phyloP scores from a whole-genome alignment of 1,140 invertebrate species.

The Caenorhabditis latens region DNA sequence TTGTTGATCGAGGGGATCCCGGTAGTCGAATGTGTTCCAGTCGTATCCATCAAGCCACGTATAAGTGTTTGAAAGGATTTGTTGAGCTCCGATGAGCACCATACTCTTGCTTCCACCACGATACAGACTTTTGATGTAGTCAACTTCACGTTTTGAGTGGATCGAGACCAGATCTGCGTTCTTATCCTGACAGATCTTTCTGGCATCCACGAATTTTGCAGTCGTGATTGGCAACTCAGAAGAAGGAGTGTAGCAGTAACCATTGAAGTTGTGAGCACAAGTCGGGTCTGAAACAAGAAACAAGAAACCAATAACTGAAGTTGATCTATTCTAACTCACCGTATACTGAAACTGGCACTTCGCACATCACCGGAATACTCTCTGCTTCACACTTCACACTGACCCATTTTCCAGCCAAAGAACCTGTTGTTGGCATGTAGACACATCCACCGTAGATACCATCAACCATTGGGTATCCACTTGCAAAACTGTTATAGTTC shows the following conservation, averaged over 20 bases:
- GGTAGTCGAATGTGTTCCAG: not conserved
- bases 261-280: too few species aligned
- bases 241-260: not conserved
- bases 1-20: not conserved
- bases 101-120: not conserved
- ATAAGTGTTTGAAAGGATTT: not conserved
- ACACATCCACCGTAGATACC: not conserved
- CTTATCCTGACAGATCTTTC: not conserved
- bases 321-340: not conserved
- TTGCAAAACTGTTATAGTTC: not conserved
- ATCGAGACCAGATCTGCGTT: not conserved
- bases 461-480: not conserved
- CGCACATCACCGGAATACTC: not conserved
- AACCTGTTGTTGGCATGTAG: not conserved
- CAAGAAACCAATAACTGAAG: too few species aligned
- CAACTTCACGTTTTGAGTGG: not conserved
- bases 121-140: not conserved
- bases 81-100: not conserved
- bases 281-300: too few species aligned
- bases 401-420: not conserved
- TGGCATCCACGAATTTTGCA: not conserved
- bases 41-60: not conserved
- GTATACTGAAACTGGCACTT: not conserved
- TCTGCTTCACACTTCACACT: slow-evolving; percentile 1
- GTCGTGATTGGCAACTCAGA: not conserved